Percentiles rank a stretch among this genome's conserved stretches.
These are phyloP conservation scores for Pollenia amentaria DNA, from an alignment of 2,888 invertebrate genomes.

Conservation along the genomic window DNA sequence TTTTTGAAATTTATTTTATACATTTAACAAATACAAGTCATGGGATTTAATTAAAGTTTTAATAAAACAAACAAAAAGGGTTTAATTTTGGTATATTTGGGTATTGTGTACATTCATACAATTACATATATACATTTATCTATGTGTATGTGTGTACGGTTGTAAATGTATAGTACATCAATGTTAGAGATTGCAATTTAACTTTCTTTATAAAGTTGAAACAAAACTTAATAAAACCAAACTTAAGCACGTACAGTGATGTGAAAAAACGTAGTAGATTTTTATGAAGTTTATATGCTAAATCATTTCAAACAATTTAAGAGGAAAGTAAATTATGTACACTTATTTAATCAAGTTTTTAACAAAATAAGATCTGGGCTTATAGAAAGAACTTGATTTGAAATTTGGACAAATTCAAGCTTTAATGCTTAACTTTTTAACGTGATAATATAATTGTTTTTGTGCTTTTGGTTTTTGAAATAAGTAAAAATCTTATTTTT, in stretches of 20 bases:
- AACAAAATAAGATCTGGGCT: too few species aligned
- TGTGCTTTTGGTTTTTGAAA: too few species aligned
- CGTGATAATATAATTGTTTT: too few species aligned
- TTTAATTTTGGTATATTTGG: slow-evolving; percentile 26
- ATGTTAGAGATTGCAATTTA: slow-evolving; percentile 44
- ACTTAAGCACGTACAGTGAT: slow-evolving; percentile 34
- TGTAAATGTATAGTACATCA: neutral
- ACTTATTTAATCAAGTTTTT: too few species aligned
- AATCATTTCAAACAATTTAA: neutral
- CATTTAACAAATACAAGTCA: slow-evolving; percentile 65
- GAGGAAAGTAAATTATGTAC: too few species aligned
- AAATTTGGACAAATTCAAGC: too few species aligned
- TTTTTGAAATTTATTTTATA: slow-evolving; percentile 64
- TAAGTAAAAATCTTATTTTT: too few species aligned
- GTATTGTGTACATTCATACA: neutral
- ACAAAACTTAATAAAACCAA: slow-evolving; percentile 32
- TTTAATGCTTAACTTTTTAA: too few species aligned
- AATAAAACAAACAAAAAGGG: slow-evolving; percentile 61
- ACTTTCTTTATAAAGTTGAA: slow-evolving; percentile 28
- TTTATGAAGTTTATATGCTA: neutral
- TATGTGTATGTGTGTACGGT: neutral
- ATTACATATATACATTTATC: slow-evolving; percentile 7
- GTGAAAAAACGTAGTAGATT: neutral
- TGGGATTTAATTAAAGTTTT: slow-evolving; percentile 72
- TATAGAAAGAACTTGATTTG: too few species aligned